Percentiles rank a stretch among this genome's conserved stretches.
Evolutionary conservation across 2,797 vertebrate genomes (phyloP).

Genomic region (Eidolon dupreanum): DNA sequence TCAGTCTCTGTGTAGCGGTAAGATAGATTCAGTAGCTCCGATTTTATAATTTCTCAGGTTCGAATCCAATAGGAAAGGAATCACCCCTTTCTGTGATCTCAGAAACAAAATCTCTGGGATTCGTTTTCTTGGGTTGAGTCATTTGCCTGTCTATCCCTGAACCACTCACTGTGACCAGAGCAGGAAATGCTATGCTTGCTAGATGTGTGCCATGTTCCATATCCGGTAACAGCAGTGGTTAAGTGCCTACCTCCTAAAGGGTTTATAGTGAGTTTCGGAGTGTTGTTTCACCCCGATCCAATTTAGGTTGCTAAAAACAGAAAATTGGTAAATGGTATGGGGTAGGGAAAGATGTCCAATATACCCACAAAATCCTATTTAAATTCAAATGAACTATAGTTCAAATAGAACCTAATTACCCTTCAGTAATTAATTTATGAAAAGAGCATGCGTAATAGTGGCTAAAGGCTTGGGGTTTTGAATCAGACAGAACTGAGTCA

Average conservation of each 20-base stretch:
- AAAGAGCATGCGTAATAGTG: not conserved
- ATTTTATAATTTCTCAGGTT: not conserved
- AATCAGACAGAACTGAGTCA: slow-evolving; percentile 11
- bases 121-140: not conserved
- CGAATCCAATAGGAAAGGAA: not conserved
- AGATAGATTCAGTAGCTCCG: not conserved
- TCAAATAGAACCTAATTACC: slow-evolving; percentile 18
- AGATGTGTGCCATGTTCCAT: no score
- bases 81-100: not conserved
- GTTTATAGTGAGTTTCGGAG: no score
- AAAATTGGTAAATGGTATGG: not conserved
- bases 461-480: not conserved
- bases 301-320: not conserved
- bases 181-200: not conserved
- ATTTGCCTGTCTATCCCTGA: not conserved
- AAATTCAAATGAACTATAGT: slow-evolving; percentile 21
- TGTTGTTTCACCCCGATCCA: not conserved
- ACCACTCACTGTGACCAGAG: not conserved
- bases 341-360: not conserved
- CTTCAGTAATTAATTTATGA: slow-evolving; percentile 27
- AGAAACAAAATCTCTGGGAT: not conserved
- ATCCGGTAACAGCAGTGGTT: no score
- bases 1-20: not conserved
- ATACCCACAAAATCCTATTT: not conserved
- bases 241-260: not conserved